Evolutionary conservation across 2,113 vertebrate genomes (phyloP).

Genomic region (Tretioscincus oriximinensis): DNA sequence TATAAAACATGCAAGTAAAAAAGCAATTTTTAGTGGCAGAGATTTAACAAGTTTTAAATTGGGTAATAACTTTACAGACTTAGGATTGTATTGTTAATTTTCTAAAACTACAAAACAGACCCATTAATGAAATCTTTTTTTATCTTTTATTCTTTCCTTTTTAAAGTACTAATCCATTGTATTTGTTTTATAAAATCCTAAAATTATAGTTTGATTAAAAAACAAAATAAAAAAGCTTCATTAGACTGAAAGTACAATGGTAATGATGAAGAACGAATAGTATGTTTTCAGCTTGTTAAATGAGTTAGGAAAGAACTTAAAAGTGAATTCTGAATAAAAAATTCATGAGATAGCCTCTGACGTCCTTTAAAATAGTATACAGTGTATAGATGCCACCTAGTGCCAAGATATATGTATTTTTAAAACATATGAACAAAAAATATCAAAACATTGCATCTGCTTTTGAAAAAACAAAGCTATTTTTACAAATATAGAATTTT

Average conservation of each 20-base stretch:
- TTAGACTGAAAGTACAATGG: not conserved
- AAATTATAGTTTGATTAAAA: slow-evolving; percentile 10
- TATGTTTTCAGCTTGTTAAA: slow-evolving; percentile 12
- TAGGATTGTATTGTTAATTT: not conserved
- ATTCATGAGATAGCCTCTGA: slow-evolving; percentile 2
- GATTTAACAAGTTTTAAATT: no score
- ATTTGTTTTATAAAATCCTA: not conserved
- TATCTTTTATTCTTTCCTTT: not conserved
- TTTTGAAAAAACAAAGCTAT: not conserved
- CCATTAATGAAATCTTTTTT: not conserved
- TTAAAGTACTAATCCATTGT: not conserved
- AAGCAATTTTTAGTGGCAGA: no score
- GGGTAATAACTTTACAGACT: no score
- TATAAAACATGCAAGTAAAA: no score
- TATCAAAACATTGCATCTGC: not conserved
- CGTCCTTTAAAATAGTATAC: not conserved
- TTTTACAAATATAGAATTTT: not conserved
- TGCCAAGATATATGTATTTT: slow-evolving; percentile 31
- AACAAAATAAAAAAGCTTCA: not conserved
- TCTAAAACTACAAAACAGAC: not conserved
- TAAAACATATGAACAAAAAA: not conserved
- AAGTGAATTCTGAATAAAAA: not conserved
- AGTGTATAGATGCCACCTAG: slow-evolving; percentile 61
- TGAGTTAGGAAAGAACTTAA: slow-evolving; percentile 35
- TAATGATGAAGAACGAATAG: slow-evolving; percentile 1